These are phyloP conservation scores for Xylocampa areola DNA, from an alignment of 2,888 invertebrate genomes.

Conservation along the genomic window DNA sequence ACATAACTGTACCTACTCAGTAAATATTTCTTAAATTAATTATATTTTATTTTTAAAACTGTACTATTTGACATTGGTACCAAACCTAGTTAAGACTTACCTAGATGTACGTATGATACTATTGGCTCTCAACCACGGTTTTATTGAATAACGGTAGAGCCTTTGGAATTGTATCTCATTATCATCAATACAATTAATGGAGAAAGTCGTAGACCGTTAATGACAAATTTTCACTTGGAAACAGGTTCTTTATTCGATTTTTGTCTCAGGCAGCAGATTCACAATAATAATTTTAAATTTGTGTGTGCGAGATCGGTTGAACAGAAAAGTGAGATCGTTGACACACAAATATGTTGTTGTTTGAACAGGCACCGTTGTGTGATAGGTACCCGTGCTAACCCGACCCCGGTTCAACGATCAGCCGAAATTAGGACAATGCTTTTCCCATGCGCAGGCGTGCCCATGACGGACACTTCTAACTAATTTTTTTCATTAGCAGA, in stretches of 20 bases:
- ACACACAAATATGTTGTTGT: constrained; percentile 58
- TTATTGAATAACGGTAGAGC: constrained; percentile 27
- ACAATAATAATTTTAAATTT: constrained; percentile 33
- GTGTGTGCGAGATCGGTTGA: constrained; percentile 60
- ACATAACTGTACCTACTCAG: too few relatives aligned
- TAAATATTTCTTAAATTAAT: too few relatives aligned
- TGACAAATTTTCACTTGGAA: constrained; percentile 43
- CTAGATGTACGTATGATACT: constrained; percentile 3
- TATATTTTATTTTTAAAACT: too few relatives aligned
- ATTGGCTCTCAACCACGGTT: neutral
- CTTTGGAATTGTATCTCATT: constrained; percentile 24
- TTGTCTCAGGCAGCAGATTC: constrained; percentile 39
- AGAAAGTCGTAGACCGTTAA: constrained; percentile 57
- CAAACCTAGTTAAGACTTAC: constrained; percentile 7
- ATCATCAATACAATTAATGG: constrained; percentile 44
- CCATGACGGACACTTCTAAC: constrained; percentile 40
- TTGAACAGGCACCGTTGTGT: constrained; percentile 73
- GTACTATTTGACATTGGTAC: neutral
- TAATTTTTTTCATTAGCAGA: constrained; percentile 33
- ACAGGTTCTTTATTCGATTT: constrained; percentile 58
- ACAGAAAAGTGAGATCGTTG: constrained; percentile 59
- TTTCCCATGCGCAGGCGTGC: constrained; percentile 53
- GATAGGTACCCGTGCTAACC: constrained; percentile 67
- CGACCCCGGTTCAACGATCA: constrained; percentile 60
- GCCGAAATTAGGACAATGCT: constrained; percentile 69